A percentile compares a stretch with the other conserved stretches of the same genome.
Evolutionary conservation across 2,797 vertebrate genomes (phyloP).

Genomic region (Dallia pectoralis): DNA sequence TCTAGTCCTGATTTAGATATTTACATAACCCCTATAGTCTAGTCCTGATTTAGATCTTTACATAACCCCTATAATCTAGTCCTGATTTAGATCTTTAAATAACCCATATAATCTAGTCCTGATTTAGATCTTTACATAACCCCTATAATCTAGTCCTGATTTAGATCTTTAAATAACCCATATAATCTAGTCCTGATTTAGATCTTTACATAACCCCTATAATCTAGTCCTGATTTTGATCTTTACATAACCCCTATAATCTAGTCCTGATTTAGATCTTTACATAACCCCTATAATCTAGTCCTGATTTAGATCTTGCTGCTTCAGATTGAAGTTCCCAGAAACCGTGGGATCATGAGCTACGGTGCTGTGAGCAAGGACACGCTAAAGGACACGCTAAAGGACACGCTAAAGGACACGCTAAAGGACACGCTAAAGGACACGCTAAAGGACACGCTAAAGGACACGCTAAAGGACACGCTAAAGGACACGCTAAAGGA

Average conservation of each 20-base stretch:
- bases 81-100: slow-evolving; percentile 29
- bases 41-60: no score
- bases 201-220: slow-evolving; percentile 3
- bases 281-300: background rate
- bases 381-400: slow-evolving; percentile 49
- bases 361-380: slow-evolving; percentile 45
- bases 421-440: slow-evolving; percentile 56
- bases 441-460: slow-evolving; percentile 49
- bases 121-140: no score
- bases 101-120: no score
- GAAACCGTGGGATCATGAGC: slow-evolving; percentile 45
- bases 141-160: no score
- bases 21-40: no score
- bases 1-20: no score
- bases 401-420: slow-evolving; percentile 53
- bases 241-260: no score
- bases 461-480: slow-evolving; percentile 53
- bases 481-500: slow-evolving; percentile 56
- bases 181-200: slow-evolving; percentile 12
- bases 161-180: background rate
- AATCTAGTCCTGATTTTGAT: slow-evolving; percentile 20
- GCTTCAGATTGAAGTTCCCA: slow-evolving; percentile 39
- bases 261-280: no score
- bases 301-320: slow-evolving; percentile 24
- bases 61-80: background rate